Evolutionary conservation across 2,113 vertebrate species (phyloP), one percentile per base, ranked within the genome.

Genomic region (Romanogobio albipinnatus): DNA sequence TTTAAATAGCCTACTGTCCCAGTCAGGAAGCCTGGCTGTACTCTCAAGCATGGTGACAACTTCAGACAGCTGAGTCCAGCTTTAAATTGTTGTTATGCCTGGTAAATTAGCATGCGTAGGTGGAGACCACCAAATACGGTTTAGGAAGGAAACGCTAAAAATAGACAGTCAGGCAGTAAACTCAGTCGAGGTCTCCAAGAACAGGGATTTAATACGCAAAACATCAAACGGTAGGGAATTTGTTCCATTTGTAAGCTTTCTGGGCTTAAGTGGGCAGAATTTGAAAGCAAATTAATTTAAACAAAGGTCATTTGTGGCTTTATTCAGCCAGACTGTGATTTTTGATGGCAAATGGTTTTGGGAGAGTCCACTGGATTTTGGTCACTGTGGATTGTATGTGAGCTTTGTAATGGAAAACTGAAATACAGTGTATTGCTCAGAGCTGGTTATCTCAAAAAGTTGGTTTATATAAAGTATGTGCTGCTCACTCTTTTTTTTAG

Each of bases 1-100:
- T 91, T 90, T 88, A 92, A 93, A 89, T 90, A 89, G 91, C 85
- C 58, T 22, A 73, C 76, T 87, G 77, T 84, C 86, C 86, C 89
- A 87, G 90, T 73, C 71, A 88, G 71, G 78, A 85, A 43, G 81
- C 90, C 86, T 68, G 85, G 76, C 87, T 91, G 88, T 85, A 91
- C 88, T 78, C 83, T 86, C 45, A 47, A 87, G 87, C 89, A 59
- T 81, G 87, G 83, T 89, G 91, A 93, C 92, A 82, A 89, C 83
- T 92, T 85, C 80, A 70, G 88, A 91, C 90, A 91, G 90, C 92
- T 88, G 85, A 85, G 71, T 87, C 85, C 71, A 26, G 84, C 84
- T 78, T 66, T 9, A n/a, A 77, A 47, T 81, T 73, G 73, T 84
- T 86, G 86, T 86, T 82, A 74, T 81, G 77, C 71, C 49, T 53